Conservation (phyloP, 2,888 invertebrate species). For the Diloba caeruleocephala region DNA sequence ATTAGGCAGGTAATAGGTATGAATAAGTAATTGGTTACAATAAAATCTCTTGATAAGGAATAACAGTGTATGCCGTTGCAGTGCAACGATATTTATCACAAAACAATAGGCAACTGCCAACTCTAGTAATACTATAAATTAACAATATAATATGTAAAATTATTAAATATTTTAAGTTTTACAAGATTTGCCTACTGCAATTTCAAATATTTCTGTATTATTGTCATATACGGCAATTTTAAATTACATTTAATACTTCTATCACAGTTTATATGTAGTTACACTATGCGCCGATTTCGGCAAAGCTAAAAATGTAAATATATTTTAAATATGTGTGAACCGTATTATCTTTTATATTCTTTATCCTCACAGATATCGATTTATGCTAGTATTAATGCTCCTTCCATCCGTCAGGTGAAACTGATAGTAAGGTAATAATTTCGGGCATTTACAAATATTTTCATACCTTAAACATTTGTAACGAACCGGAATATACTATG, state of each 20-base stretch:
- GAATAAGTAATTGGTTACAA: background rate
- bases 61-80: background rate
- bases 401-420: too few relatives aligned
- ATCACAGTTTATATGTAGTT: constrained; percentile 18
- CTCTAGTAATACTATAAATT: background rate
- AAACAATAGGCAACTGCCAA: constrained; percentile 13
- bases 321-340: background rate
- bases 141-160: background rate
- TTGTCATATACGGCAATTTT: constrained; percentile 29
- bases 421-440: too few relatives aligned
- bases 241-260: constrained; percentile 3
- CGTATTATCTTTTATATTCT: too few relatives aligned
- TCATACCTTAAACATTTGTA: background rate
- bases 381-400: too few relatives aligned
- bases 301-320: too few relatives aligned
- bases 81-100: constrained; percentile 30
- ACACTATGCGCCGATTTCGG: constrained; percentile 18
- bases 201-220: constrained; percentile 16
- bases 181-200: background rate
- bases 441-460: too few relatives aligned
- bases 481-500: background rate
- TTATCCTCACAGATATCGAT: too few relatives aligned
- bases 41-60: constrained; percentile 7
- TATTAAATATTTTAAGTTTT: background rate
- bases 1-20: background rate